Conservation (phyloP, 2,113 vertebrate genomes). For the Athene noctua region DNA sequence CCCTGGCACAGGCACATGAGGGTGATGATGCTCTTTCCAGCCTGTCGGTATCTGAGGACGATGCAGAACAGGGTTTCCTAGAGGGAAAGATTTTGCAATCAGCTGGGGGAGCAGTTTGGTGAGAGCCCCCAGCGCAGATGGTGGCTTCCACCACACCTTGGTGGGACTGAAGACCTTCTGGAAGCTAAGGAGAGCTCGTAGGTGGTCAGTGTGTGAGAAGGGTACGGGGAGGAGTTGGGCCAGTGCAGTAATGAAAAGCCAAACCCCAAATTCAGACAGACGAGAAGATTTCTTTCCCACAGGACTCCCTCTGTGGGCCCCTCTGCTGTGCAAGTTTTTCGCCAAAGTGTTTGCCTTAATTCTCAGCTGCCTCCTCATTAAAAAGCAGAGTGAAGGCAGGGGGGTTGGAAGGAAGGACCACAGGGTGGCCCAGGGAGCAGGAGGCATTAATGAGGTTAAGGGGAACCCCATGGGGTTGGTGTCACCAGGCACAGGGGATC, state of each 20-base stretch:
- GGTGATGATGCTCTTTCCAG: slow-evolving; percentile 6
- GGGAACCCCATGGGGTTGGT: not conserved
- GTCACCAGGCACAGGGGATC: not conserved
- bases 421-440: rapidly evolving
- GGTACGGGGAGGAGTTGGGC: rapidly evolving
- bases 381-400: not conserved
- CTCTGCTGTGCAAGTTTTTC: not conserved
- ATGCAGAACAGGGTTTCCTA: rapidly evolving
- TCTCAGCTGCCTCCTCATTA: not conserved
- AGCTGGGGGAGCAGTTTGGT: not conserved
- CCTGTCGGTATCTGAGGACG: not conserved
- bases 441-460: not conserved
- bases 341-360: not conserved
- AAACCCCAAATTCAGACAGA: not conserved
- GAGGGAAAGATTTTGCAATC: not conserved
- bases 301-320: rapidly evolving
- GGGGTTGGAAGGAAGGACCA: rapidly evolving
- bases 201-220: rapidly evolving
- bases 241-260: not conserved
- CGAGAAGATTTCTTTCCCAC: not conserved
- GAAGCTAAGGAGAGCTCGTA: not conserved
- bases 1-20: not conserved
- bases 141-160: not conserved
- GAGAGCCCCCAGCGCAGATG: rapidly evolving
- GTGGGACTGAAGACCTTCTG: not conserved